A percentile compares a stretch with the other conserved stretches of the same genome.
Evolutionary conservation across 2,888 invertebrate species (phyloP).

Genomic region (Apotomis capreana): DNA sequence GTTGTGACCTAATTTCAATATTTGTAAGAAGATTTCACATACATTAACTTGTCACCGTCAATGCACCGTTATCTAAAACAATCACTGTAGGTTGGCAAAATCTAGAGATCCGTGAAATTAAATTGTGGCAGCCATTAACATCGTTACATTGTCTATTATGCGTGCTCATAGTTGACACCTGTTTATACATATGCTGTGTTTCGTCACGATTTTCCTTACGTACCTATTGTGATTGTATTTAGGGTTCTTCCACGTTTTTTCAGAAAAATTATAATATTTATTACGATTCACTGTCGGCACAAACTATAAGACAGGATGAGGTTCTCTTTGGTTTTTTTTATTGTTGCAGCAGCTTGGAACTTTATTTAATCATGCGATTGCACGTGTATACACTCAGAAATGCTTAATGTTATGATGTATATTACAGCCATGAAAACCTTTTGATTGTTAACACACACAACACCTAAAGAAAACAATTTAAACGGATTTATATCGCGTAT

Average conservation of each 20-base stretch:
- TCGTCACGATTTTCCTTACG: slow-evolving; percentile 19
- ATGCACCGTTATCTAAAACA: slow-evolving; percentile 22
- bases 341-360: too few species aligned
- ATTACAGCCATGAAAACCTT: too few species aligned
- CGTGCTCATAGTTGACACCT: slow-evolving; percentile 17
- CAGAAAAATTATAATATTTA: too few species aligned
- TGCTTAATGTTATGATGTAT: too few species aligned
- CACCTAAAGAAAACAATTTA: too few species aligned
- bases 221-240: neutral
- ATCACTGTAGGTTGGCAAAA: slow-evolving; percentile 1
- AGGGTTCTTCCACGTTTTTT: slow-evolving; percentile 12
- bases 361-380: too few species aligned
- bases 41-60: slow-evolving; percentile 29
- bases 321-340: too few species aligned
- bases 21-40: neutral
- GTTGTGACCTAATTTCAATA: neutral
- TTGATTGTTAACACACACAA: too few species aligned
- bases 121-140: neutral
- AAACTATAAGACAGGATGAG: too few species aligned
- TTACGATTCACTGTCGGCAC: too few species aligned
- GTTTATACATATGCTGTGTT: slow-evolving; percentile 27
- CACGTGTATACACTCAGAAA: too few species aligned
- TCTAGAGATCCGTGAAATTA: slow-evolving; percentile 24
- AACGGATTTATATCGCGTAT: too few species aligned
- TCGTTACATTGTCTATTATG: slow-evolving; percentile 5